Base-by-base conservation (phyloP, 2,113 vertebrate genomes). In the Ophiodon elongatus region DNA sequence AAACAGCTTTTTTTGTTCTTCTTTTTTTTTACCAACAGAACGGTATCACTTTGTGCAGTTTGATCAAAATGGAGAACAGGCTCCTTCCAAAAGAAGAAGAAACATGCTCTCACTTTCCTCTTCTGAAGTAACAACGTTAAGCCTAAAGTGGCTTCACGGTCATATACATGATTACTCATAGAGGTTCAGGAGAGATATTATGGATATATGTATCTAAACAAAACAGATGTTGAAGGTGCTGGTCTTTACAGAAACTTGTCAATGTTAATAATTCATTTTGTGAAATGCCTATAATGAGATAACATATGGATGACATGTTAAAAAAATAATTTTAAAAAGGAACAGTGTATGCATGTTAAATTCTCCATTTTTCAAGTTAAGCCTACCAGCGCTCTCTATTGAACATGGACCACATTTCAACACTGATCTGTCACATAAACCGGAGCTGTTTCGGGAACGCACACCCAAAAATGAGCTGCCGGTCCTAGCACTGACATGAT, bases 121-220 rank as follows among this genome's bases (percentile, higher is more conserved):
- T 67, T 25, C 14, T 45, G 39, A 65, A 60, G 39, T 33, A 79
- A 62, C 15, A 57, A 47, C 14, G 56, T 73, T 56, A 45, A 27
- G 19, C 35, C 60, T 37, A 15, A 10, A n/a, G 7, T 45, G 59
- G 13, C 54, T 88, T 70, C 17, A 71, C 37, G 59, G 68, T 70
- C 43, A 72, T 23, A 27, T 4, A 27, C 54, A 29, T 10, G 15
- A 80, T 52, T 50, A 25, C 23, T 50, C 11, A 50, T 1, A 47
- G 29, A 60, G 37, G 27, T 33, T 21, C 1, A 33, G 47, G 5
- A 15, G 35, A n/a, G 5, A 65, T 31, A 64, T 43, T 3, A 74
- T 29, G 17, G 9, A 39, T 57, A n/a, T 27, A 9, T 59, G 11
- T 7, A n/a, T 35, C 50, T 80, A 25, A n/a, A 27, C 37, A 70